These are phyloP conservation scores for Scomberomorus guttatus DNA, from an alignment of 2,797 vertebrate genomes.

Conservation along the genomic window DNA sequence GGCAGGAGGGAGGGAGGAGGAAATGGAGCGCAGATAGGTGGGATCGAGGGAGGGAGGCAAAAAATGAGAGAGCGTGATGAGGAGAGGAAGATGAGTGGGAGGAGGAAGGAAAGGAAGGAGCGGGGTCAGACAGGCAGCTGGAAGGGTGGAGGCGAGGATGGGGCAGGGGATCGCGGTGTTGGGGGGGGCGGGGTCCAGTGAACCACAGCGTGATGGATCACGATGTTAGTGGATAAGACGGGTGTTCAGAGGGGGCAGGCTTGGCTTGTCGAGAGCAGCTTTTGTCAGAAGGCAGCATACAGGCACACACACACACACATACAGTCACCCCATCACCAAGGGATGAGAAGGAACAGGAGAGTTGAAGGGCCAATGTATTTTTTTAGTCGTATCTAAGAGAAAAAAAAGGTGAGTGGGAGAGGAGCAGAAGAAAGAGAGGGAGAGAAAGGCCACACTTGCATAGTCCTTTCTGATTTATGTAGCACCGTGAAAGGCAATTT, in stretches of 20 bases:
- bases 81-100: slow-evolving; percentile 50
- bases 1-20: slow-evolving; percentile 3
- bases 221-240: slow-evolving; percentile 76
- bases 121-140: slow-evolving; percentile 58
- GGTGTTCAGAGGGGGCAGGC: slow-evolving; percentile 67
- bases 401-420: slow-evolving; percentile 4
- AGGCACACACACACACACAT: slow-evolving; percentile 12
- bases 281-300: slow-evolving; percentile 66
- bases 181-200: slow-evolving; percentile 28
- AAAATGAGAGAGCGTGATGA: slow-evolving; percentile 55
- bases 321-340: slow-evolving; percentile 9
- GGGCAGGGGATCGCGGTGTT: slow-evolving; percentile 28
- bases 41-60: slow-evolving; percentile 31
- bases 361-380: slow-evolving; percentile 35
- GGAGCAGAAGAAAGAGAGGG: slow-evolving; percentile 10
- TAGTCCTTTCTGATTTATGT: slow-evolving; percentile 71
- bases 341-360: slow-evolving; percentile 27
- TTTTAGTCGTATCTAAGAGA: slow-evolving; percentile 12
- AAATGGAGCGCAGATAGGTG: slow-evolving; percentile 52
- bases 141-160: slow-evolving; percentile 64
- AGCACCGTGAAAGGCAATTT: slow-evolving; percentile 68
- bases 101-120: slow-evolving; percentile 48
- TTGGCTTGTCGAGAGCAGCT: slow-evolving; percentile 66
- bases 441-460: slow-evolving; percentile 35
- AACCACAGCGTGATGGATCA: slow-evolving; percentile 78